These are phyloP conservation scores for Macquaria ambigua DNA, from an alignment of 2,113 vertebrate species.

Conservation along the genomic window DNA sequence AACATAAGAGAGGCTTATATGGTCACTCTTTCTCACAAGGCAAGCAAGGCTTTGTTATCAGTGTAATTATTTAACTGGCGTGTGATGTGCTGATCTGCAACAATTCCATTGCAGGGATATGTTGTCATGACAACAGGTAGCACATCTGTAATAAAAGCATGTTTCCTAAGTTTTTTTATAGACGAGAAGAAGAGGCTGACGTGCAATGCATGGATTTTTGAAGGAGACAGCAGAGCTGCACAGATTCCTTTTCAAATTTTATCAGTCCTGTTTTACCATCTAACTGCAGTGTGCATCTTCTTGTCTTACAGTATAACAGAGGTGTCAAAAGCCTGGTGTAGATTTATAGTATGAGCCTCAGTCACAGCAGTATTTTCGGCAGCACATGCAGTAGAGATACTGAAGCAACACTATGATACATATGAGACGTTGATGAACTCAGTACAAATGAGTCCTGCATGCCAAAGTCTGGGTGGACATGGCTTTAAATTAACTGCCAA, in stretches of 20 bases:
- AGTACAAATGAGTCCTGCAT: not conserved
- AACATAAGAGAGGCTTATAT: not conserved
- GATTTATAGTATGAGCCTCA: not conserved
- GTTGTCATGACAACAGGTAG: conserved; percentile 78
- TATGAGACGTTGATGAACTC: not conserved
- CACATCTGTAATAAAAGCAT: conserved; percentile 29
- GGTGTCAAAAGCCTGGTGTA: not conserved
- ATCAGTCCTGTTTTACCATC: not conserved
- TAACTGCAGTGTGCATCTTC: not conserved
- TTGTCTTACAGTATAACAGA: not conserved
- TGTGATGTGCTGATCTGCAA: conserved; percentile 15
- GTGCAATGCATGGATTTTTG: conserved; percentile 7
- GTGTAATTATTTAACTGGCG: not conserved
- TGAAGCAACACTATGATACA: not conserved
- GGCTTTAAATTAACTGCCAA: not conserved
- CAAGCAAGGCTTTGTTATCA: not conserved
- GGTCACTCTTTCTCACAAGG: not conserved
- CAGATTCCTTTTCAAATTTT: not conserved
- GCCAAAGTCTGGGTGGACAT: not conserved
- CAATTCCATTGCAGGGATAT: conserved; percentile 33
- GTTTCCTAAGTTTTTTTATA: not conserved
- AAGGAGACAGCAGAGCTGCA: not conserved
- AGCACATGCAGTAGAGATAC: not conserved
- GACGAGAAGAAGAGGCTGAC: not conserved
- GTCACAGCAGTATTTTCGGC: not conserved